Conservation (phyloP, 2,113 vertebrate species). For the Glaucomys volans region DNA sequence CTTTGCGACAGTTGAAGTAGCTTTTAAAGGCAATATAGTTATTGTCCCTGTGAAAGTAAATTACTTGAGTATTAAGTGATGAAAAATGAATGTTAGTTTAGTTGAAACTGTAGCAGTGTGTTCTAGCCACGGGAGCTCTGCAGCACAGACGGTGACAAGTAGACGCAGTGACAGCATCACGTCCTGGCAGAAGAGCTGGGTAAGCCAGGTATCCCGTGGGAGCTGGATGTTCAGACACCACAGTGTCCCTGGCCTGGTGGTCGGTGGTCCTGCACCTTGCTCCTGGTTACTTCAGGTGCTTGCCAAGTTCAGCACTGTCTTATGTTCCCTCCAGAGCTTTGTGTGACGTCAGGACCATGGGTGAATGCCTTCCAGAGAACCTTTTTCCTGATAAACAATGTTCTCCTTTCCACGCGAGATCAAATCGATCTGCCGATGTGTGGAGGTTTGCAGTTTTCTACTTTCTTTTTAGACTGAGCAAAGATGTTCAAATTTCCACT, state of each 20-base stretch:
- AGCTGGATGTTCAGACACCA: not conserved
- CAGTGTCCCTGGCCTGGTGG: not conserved
- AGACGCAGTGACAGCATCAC: slow-evolving; percentile 31
- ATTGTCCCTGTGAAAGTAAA: slow-evolving; percentile 53
- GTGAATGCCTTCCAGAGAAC: not conserved
- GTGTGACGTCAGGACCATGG: not conserved
- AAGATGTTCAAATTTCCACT: slow-evolving; percentile 69
- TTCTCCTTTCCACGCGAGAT: slow-evolving; percentile 1
- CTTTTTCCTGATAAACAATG: not conserved
- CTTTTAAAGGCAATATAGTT: slow-evolving; percentile 33
- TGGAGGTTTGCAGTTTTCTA: slow-evolving; percentile 60
- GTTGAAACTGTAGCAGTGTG: slow-evolving; percentile 16
- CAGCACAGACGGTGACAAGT: not conserved
- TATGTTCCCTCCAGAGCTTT: not conserved
- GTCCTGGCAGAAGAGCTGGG: not conserved
- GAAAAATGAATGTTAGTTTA: slow-evolving; percentile 57
- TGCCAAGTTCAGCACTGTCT: not conserved
- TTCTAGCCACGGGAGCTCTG: slow-evolving; percentile 1
- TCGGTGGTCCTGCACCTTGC: not conserved
- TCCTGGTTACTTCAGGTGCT: not conserved
- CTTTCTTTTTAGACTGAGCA: slow-evolving; percentile 52
- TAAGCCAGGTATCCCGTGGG: not conserved
- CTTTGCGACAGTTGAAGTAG: not conserved
- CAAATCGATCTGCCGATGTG: not conserved
- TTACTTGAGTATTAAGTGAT: slow-evolving; percentile 44